phyloP scores from a whole-genome alignment of 2,888 invertebrate genomes.

The Phasia obesa region DNA sequence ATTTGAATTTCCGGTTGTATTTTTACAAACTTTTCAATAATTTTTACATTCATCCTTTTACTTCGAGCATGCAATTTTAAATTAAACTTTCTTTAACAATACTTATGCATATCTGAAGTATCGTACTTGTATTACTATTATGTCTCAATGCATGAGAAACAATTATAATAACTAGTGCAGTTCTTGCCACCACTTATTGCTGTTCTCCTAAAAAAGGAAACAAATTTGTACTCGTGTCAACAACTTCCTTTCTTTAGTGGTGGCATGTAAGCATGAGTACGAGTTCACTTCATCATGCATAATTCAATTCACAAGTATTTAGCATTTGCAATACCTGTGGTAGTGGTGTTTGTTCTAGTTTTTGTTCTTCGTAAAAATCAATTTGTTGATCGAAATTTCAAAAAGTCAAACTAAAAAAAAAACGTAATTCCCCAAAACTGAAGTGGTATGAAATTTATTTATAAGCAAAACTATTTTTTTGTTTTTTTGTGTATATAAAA shows the following conservation, averaged over 20 bases:
- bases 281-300: neutral
- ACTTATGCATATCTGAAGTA: constrained; percentile 3
- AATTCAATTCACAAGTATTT: neutral
- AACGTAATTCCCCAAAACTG: no score
- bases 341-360: no score
- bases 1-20: no score
- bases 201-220: constrained; percentile 41
- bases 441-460: no score
- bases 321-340: no score
- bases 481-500: no score
- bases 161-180: neutral
- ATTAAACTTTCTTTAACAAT: constrained; percentile 22
- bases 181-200: constrained; percentile 12
- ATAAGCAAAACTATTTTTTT: no score
- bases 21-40: no score
- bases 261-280: neutral
- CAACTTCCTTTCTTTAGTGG: constrained; percentile 26
- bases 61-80: neutral
- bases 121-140: neutral
- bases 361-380: no score
- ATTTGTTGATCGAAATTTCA: no score
- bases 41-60: no score
- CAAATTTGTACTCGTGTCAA: constrained; percentile 45
- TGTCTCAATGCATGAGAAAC: neutral
- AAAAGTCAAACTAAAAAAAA: no score